Evolutionary conservation across 2,113 vertebrate genomes (phyloP), one percentile per base, ranked within the genome.

Genomic region (Phylloscopus trochiloides): DNA sequence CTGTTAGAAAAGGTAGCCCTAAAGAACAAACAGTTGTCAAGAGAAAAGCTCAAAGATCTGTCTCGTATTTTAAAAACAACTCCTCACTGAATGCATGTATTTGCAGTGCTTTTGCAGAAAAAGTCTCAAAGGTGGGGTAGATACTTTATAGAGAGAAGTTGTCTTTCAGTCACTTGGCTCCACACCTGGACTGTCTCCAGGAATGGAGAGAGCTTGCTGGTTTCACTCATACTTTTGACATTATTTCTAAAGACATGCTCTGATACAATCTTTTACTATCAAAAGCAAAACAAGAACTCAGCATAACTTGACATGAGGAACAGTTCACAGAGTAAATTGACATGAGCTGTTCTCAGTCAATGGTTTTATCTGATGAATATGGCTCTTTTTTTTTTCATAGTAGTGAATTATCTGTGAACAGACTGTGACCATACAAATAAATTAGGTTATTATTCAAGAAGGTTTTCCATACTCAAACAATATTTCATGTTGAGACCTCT

Each of bases 331-430:
- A 31, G 65, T 85, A 81, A 90, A 68, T 25, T 93, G 81, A 51
- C n/a, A 15, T 57, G 66, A 83, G 29, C 54, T 42, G 21, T 82
- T 95, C 74, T 71, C 73, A 82, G 73, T 88, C 72, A 90, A 52
- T 71, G n/a, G 20, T 77, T 91, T 94, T 87, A 90, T 92, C 82
- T 90, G 77, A 85, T 79, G 40, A 75, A 88, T 58, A 58, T 25
- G 13, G 12, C 58, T 67, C 12, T 54, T 32, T 7, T 66, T 70
- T 62, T 61, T 76, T 57, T 55, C 17, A 28, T 24, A 66, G 50
- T 54, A 68, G 32, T 73, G 62, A 90, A 76, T 95, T 96, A 91
- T 91, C 74, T 91, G 67, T 86, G 78, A 90, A 92, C 74, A 86
- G 67, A 34, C 90, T 88, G 43, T 91, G 90, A 86, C 78, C 4